Conservation (phyloP, 30 jellyfish, hydroid and myxozoan genomes). For the Aurelia sp. region DNA sequence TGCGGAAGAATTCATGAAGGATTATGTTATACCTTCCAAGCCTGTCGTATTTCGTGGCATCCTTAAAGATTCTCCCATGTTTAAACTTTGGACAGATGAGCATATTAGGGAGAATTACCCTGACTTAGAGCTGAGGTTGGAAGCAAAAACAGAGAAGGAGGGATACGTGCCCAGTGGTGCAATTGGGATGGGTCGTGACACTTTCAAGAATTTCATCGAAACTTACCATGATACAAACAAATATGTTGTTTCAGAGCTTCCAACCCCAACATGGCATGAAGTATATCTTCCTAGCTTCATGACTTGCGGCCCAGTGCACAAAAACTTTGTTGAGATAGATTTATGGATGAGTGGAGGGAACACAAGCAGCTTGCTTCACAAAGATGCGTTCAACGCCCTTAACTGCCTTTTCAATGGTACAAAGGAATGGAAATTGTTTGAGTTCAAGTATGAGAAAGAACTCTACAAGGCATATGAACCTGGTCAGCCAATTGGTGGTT, state of each 20-base stretch:
- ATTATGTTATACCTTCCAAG: slow-evolving; percentile 68
- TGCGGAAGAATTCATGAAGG: slow-evolving; percentile 61
- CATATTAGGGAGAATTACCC: slow-evolving; percentile 61
- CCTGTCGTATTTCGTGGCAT: slow-evolving; percentile 87
- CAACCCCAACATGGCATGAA: slow-evolving; percentile 84
- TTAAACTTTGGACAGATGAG: slow-evolving; percentile 73
- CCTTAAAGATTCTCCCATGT: slow-evolving; percentile 47
- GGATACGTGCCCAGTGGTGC: slow-evolving; percentile 76
- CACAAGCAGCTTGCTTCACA: slow-evolving; percentile 79
- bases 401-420: slow-evolving; percentile 88
- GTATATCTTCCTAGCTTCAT: slow-evolving; percentile 56
- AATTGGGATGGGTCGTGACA: slow-evolving; percentile 83
- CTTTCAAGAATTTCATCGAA: slow-evolving; percentile 68
- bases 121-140: slow-evolving; percentile 74
- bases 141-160: slow-evolving; percentile 74
- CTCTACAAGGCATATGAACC: slow-evolving; percentile 46
- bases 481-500: slow-evolving; percentile 60
- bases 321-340: slow-evolving; percentile 78
- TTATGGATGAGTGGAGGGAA: slow-evolving; percentile 90
- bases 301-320: slow-evolving; percentile 76
- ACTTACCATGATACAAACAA: slow-evolving; percentile 65
- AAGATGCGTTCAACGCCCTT: slow-evolving; percentile 87
- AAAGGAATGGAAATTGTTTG: slow-evolving; percentile 81
- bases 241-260: slow-evolving; percentile 88
- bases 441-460: slow-evolving; percentile 47